These are phyloP conservation scores for Salvator merianae DNA, from an alignment of 2,113 vertebrate species.

Conservation along the genomic window DNA sequence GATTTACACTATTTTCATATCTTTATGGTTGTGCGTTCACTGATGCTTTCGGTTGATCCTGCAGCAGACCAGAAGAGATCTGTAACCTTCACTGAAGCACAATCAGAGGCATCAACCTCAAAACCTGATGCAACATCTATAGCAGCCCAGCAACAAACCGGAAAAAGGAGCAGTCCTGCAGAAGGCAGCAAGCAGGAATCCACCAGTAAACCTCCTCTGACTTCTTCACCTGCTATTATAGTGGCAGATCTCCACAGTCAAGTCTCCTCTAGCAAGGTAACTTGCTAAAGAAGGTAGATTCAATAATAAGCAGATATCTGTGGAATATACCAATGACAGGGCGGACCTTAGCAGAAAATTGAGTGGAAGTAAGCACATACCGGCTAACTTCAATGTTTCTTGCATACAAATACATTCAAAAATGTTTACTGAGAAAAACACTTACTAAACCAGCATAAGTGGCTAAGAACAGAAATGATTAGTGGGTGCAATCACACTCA, in stretches of 20 bases:
- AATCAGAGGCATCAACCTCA: slow-evolving; percentile 59
- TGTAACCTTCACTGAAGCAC: slow-evolving; percentile 93
- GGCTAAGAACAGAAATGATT: too few species aligned
- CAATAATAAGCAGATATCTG: neutral
- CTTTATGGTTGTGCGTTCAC: neutral
- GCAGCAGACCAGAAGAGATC: slow-evolving; percentile 92
- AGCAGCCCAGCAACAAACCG: slow-evolving; percentile 39
- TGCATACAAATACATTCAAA: neutral
- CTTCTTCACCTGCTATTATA: slow-evolving; percentile 73
- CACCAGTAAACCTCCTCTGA: slow-evolving; percentile 68
- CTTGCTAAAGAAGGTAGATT: neutral
- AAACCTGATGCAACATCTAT: slow-evolving; percentile 24
- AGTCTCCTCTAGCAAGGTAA: slow-evolving; percentile 77
- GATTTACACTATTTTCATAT: neutral
- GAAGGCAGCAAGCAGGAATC: slow-evolving; percentile 58
- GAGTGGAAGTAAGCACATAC: too few species aligned
- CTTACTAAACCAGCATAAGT: too few species aligned
- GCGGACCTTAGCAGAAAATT: too few species aligned
- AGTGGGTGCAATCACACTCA: too few species aligned
- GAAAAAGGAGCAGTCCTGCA: slow-evolving; percentile 57
- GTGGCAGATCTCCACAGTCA: slow-evolving; percentile 84
- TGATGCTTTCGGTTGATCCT: slow-evolving; percentile 14
- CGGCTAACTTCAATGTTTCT: too few species aligned
- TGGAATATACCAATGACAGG: neutral
- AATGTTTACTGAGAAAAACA: neutral